Percentiles rank a stretch among this genome's conserved stretches.
These are phyloP conservation scores for Caenorhabditis remanei DNA, from an alignment of 1,140 invertebrate species.

Conservation along the genomic window DNA sequence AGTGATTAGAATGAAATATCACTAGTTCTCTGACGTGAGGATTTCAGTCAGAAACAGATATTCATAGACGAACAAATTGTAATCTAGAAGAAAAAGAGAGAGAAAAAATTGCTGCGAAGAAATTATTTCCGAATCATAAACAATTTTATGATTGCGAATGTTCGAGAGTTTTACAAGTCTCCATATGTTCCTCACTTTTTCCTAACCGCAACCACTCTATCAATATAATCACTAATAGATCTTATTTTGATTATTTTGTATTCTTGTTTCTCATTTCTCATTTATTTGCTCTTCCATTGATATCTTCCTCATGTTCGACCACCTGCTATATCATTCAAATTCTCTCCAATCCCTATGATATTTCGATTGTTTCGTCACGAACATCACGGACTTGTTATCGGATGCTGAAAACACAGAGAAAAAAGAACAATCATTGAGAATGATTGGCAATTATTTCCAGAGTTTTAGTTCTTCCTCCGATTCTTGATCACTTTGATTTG, in stretches of 20 bases:
- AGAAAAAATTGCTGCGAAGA: not conserved
- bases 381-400: not conserved
- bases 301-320: constrained; percentile 33
- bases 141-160: not conserved
- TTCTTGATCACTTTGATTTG: not conserved
- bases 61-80: no score
- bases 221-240: not conserved
- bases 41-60: no score
- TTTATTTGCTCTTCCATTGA: constrained; percentile 39
- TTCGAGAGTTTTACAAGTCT: not conserved
- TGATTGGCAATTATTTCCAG: constrained; percentile 30
- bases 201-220: not conserved
- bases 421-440: not conserved
- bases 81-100: not conserved
- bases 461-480: not conserved
- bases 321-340: constrained; percentile 27
- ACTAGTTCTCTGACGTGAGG: no score
- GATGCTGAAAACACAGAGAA: constrained; percentile 15
- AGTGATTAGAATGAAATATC: no score
- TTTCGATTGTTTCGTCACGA: constrained; percentile 17
- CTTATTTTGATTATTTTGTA: constrained; percentile 4
- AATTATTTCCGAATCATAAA: not conserved
- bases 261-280: constrained; percentile 20
- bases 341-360: not conserved
- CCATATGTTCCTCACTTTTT: not conserved